phyloP scores from a whole-genome alignment of 92 coral and sea anemone genomes.

The Actinostola sp. region DNA sequence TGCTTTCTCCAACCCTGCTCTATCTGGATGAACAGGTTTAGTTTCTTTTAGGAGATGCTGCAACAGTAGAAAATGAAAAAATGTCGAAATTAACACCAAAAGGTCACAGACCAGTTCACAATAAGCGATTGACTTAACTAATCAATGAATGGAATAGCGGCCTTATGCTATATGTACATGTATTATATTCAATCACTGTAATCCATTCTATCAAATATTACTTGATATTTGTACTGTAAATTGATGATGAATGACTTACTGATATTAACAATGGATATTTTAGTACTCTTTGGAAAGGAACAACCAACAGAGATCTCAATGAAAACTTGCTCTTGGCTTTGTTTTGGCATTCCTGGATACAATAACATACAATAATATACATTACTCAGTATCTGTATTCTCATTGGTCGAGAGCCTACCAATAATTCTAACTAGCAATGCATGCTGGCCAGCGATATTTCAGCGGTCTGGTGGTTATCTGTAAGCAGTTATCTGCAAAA shows the following conservation, averaged over 20 bases:
- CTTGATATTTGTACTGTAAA: no score
- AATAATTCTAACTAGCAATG: no score
- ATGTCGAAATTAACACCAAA: background rate
- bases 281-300: conserved; percentile 96
- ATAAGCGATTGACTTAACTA: no score
- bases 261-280: conserved; percentile 90
- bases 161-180: no score
- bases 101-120: no score
- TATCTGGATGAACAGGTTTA: conserved; percentile 80
- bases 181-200: no score
- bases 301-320: conserved; percentile 88
- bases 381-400: no score
- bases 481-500: no score
- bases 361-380: background rate
- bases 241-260: conserved; percentile 61
- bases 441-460: no score
- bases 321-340: conserved; percentile 96
- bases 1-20: conserved; percentile 88
- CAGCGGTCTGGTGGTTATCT: no score
- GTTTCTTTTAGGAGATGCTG: conserved; percentile 94
- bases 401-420: no score
- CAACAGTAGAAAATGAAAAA: conserved; percentile 16
- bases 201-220: no score
- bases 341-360: conserved; percentile 83
- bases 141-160: background rate